Base-by-base conservation (phyloP, 1,140 invertebrate species). In the Piezodorus guildinii region DNA sequence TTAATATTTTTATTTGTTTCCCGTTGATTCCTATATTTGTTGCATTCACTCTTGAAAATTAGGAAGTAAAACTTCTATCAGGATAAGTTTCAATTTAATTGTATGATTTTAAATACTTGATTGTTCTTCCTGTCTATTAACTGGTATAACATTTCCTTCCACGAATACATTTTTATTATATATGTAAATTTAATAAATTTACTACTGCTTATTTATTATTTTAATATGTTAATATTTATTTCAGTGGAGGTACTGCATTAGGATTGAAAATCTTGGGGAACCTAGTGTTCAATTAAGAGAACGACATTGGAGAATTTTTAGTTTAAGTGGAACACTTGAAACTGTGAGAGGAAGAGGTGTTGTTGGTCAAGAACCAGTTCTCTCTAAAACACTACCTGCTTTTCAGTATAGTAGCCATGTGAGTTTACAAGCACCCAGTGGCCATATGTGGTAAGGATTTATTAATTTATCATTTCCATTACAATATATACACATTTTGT, bases 381-480 rank as follows among this genome's bases (percentile, higher is more conserved):
- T 98, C 45, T 91, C 90, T 10, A 84, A 86, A 69, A 79, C 83
- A 46, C 81, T 90, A 67, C 94, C 94, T 59, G 94, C 94, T 69
- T 98, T 97, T 79, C 95, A 98, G 76, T 98, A 98, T 74, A 93
- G 89, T 73, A 94, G 91, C 75, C 94, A 98, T 76, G 92, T 98
- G 30, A 94, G 90, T 69, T 79, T 98, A 62, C 94, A 97, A 77
- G 93, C 94, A 56, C 92, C 94, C n/a, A 94, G 91, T 76, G 95
- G 95, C 39, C 94, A 97, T 72, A 98, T 98, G 94, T 97, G 94
- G 95, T 91, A 77, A 75, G 76, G 12, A 60, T 39, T 39, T 34
- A 2, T 51, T 21, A 15, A 27, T 54, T 62, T 27, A 10, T 56
- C 23, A 56, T 27, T 15, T 10, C 5, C 14, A 49, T 56, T 25